Evolutionary conservation across 2,888 invertebrate genomes (phyloP).

Genomic region (Tribolium freemani): DNA sequence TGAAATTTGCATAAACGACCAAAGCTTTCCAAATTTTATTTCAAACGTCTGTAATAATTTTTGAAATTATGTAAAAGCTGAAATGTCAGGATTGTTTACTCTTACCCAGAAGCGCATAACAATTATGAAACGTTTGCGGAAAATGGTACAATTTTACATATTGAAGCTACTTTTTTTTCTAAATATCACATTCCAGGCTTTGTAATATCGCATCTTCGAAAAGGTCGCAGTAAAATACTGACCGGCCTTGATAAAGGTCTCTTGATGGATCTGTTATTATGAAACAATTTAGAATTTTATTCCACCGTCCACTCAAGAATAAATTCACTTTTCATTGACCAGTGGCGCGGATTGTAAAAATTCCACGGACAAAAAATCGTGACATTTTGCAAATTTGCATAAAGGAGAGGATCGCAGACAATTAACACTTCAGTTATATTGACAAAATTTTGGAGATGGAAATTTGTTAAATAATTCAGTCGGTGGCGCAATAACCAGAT

Average conservation of each 20-base stretch:
- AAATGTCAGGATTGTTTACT: not conserved
- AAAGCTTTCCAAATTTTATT: not conserved
- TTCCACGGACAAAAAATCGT: not conserved
- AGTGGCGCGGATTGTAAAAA: slow-evolving; percentile 1
- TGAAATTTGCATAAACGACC: not conserved
- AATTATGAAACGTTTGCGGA: not conserved
- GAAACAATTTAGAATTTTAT: slow-evolving; percentile 18
- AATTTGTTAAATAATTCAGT: not conserved
- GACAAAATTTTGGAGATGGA: not conserved
- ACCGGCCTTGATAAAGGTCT: slow-evolving; percentile 37
- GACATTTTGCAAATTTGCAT: not conserved
- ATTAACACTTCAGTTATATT: not conserved
- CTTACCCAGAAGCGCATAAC: not conserved
- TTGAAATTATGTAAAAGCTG: not conserved
- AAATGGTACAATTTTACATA: slow-evolving; percentile 16
- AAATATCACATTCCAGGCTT: slow-evolving; percentile 32
- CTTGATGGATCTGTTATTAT: slow-evolving; percentile 35
- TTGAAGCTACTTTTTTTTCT: slow-evolving; percentile 13
- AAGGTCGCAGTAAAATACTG: slow-evolving; percentile 31
- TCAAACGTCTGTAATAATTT: not conserved
- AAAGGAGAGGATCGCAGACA: not conserved
- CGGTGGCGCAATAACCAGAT: not conserved
- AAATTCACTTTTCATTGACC: not conserved
- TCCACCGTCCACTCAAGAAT: not conserved
- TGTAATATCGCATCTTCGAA: slow-evolving; percentile 27